Conservation (phyloP, 35 echinoderm and acorn worm genomes). For the Eucidaris tribuloides region DNA sequence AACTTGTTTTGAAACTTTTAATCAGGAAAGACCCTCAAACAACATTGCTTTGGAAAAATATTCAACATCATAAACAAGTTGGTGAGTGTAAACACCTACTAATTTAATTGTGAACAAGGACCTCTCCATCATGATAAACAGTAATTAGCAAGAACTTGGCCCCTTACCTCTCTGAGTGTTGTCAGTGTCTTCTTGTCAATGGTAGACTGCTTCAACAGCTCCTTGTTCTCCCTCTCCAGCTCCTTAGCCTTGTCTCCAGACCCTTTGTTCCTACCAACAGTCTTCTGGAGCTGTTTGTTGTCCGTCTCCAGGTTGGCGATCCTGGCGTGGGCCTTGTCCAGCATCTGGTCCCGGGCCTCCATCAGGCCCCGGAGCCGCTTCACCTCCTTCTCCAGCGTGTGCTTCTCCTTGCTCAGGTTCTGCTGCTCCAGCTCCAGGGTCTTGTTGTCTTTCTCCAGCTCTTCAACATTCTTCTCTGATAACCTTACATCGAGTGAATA, state of each 20-base stretch:
- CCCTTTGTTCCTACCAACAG: constrained; percentile 68
- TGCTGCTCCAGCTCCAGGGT: constrained; percentile 62
- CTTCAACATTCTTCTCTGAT: constrained; percentile 70
- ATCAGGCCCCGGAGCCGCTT: constrained; percentile 80
- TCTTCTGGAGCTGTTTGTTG: constrained; percentile 70
- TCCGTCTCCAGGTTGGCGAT: constrained; percentile 72
- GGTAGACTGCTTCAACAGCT: constrained; percentile 85
- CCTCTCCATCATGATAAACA: no score
- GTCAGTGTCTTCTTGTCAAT: constrained; percentile 93
- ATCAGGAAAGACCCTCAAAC: no score
- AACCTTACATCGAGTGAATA: no score
- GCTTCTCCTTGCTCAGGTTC: constrained; percentile 61
- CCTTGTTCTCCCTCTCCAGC: constrained; percentile 91
- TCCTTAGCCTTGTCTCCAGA: constrained; percentile 66
- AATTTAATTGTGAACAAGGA: no score
- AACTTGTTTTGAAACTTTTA: no score
- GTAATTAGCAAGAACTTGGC: no score
- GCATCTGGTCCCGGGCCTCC: constrained; percentile 58
- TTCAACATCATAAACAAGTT: no score
- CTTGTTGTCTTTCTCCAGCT: constrained; percentile 76
- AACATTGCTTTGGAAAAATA: no score
- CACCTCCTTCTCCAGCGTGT: constrained; percentile 78
- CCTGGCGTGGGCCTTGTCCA: constrained; percentile 85
- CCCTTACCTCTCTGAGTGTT: constrained; percentile 81
- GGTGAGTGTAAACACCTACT: no score